These are phyloP conservation scores for Otis tarda DNA, from an alignment of 2,113 vertebrate genomes.

Conservation along the genomic window DNA sequence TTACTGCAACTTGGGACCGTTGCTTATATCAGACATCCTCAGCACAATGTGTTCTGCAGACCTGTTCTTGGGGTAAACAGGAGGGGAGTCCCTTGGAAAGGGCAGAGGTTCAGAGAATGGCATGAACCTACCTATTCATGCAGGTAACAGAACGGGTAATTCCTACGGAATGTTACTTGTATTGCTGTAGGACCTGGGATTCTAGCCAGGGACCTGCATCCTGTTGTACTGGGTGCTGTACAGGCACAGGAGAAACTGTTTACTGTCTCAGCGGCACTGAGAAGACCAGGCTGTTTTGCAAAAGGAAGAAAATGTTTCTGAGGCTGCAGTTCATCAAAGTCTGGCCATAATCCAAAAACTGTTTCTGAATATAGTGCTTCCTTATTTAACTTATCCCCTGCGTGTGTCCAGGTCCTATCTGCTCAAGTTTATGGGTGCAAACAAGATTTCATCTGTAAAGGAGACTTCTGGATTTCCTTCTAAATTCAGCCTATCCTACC, in stretches of 20 bases:
- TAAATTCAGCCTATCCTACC: not conserved
- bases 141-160: not conserved
- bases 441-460: not conserved
- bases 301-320: not conserved
- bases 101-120: not conserved
- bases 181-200: not conserved
- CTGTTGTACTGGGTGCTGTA: not conserved
- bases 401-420: not conserved
- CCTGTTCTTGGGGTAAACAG: not conserved
- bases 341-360: not conserved
- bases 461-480: not conserved
- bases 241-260: not conserved
- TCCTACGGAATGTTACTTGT: not conserved
- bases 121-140: not conserved
- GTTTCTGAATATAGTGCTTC: not conserved
- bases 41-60: not conserved
- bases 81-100: not conserved
- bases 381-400: not conserved
- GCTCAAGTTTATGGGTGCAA: not conserved
- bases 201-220: not conserved
- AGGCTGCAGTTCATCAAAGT: not conserved
- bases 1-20: not conserved
- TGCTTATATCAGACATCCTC: not conserved
- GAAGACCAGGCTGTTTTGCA: not conserved
- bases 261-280: not conserved